These are phyloP conservation scores for Diplodus sargus DNA, from an alignment of 2,797 vertebrate species.

Conservation along the genomic window DNA sequence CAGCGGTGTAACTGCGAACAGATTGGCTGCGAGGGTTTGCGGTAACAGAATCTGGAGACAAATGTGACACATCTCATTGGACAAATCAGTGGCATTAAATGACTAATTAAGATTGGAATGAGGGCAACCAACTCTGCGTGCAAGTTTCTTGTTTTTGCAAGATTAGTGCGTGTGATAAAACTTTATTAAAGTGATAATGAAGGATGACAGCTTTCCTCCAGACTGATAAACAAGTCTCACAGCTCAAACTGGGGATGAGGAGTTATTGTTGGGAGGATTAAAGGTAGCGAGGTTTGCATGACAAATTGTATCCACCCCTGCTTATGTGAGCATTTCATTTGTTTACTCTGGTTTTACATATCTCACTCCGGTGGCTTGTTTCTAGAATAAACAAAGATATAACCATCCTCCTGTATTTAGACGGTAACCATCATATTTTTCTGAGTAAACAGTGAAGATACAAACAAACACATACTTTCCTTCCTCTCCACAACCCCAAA, in stretches of 20 bases:
- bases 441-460: constrained; percentile 47
- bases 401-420: constrained; percentile 44
- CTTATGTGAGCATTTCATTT: constrained; percentile 19
- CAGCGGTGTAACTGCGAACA: constrained; percentile 46
- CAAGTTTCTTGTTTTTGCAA: neutral
- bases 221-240: constrained; percentile 23
- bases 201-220: neutral
- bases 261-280: constrained; percentile 9
- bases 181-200: no score
- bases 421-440: constrained; percentile 39
- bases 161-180: constrained; percentile 17
- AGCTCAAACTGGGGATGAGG: neutral
- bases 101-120: constrained; percentile 49
- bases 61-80: constrained; percentile 39
- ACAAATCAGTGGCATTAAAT: constrained; percentile 19
- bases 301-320: constrained; percentile 5
- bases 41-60: constrained; percentile 27
- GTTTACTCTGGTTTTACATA: constrained; percentile 39
- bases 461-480: constrained; percentile 69
- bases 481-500: constrained; percentile 47
- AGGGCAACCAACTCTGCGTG: neutral
- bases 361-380: constrained; percentile 41
- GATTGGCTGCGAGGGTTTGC: constrained; percentile 30
- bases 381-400: constrained; percentile 33
- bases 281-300: neutral